Base-by-base conservation (phyloP, 2,888 invertebrate species). In the Junonia oenone region DNA sequence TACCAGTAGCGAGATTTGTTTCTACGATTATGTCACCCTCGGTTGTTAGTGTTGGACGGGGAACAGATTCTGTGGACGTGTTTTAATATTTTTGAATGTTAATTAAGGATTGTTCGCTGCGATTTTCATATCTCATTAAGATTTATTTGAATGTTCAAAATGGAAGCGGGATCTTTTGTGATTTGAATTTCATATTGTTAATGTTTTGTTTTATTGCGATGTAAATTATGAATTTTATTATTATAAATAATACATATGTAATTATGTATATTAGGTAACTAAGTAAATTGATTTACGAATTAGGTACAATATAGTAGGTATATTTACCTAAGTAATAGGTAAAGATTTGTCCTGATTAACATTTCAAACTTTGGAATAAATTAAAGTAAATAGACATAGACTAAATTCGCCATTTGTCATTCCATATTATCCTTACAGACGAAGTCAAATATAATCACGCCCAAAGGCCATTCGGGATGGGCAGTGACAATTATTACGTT, bases 1-100 rank as follows among this genome's bases (percentile, higher is more conserved):
- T 72, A 78, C 81, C 80, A 83, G 86, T 84, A 81, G 85, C 80
- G 83, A 87, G 90, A 90, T 90, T 90, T 89, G 90, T 90, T 89
- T 86, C 89, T 83, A 65, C 86, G 90, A 90, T 90, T 89, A 86
- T 83, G 83, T 83, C 86, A 81, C 88, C 90, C 88, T 79, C 75
- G 72, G 79, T 83, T 81, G 87, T 86, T 85, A 84, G 51, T 26
- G 51, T 49, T 48, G 54, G 56, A 74, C 67, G 66, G 64, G 63
- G 77, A 78, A 80, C 83, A 83, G 83, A 84, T 83, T 83, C 73
- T 60, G 74, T 76, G 78, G 76, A 78, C 77, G 72, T 74, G 79
- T 78, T 81, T 76, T 78, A 78, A 81, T 79, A 75, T 78, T 81
- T 77, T 73, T 70, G 68, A 72, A 73, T 78, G 73, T 77, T 76